Conservation (phyloP, 1,140 invertebrate species). For the Drosophila neocordata region DNA sequence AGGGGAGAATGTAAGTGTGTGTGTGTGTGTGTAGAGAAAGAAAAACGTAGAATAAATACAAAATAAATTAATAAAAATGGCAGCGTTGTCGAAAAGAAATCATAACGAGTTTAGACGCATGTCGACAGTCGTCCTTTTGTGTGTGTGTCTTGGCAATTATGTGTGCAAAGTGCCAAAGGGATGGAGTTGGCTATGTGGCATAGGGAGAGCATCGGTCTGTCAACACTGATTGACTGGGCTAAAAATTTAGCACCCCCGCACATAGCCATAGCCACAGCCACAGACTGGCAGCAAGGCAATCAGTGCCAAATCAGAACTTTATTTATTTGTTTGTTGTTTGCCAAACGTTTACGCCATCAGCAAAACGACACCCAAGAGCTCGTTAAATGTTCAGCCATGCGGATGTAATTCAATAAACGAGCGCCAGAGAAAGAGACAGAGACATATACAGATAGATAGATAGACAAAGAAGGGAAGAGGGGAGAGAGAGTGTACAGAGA, state of each 20-base stretch:
- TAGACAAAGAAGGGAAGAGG: neutral
- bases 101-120: conserved; percentile 63
- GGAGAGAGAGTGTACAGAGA: neutral
- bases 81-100: conserved; percentile 49
- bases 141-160: conserved; percentile 46
- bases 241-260: conserved; percentile 19
- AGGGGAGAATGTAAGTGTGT: conserved; percentile 20
- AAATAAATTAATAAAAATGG: conserved; percentile 76
- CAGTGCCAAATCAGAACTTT: conserved; percentile 80
- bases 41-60: conserved; percentile 63
- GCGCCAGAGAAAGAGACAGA: conserved; percentile 45
- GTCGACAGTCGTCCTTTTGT: conserved; percentile 28
- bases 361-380: conserved; percentile 81
- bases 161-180: conserved; percentile 39
- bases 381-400: conserved; percentile 81
- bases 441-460: neutral
- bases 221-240: conserved; percentile 34
- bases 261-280: neutral
- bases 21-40: neutral
- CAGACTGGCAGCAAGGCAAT: conserved; percentile 54
- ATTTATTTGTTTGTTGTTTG: conserved; percentile 82
- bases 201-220: conserved; percentile 25
- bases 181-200: neutral
- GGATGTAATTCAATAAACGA: conserved; percentile 82
- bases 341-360: conserved; percentile 81